A percentile compares a stretch with the other conserved stretches of the same genome.
These are phyloP conservation scores for Telmatochromis brachygnathus DNA, from an alignment of 2,113 vertebrate species.

Conservation along the genomic window DNA sequence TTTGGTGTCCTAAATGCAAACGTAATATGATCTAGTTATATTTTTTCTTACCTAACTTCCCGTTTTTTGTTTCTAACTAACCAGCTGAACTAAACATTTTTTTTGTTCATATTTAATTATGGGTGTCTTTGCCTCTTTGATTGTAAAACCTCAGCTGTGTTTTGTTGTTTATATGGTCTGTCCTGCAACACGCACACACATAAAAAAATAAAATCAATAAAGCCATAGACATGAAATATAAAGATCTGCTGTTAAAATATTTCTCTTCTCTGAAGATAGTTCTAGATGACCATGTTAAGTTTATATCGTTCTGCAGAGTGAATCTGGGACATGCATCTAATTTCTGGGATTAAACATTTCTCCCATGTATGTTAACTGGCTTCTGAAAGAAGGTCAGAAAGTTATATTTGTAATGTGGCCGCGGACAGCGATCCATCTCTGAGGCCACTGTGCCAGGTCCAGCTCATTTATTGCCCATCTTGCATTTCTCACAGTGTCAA, in stretches of 20 bases:
- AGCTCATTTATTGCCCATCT: conserved; percentile 55
- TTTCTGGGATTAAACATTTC: neutral
- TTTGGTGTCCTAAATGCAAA: neutral
- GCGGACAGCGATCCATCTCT: neutral
- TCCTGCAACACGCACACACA: neutral
- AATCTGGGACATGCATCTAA: neutral
- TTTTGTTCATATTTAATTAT: neutral
- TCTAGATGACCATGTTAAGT: neutral
- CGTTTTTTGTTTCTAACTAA: neutral
- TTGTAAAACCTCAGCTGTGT: neutral
- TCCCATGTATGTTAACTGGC: neutral
- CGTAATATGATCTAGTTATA: neutral
- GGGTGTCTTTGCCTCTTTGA: neutral
- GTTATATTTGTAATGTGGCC: neutral
- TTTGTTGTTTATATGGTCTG: neutral
- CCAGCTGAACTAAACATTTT: neutral
- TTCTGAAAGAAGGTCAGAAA: conserved; percentile 2
- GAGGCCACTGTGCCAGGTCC: conserved; percentile 19
- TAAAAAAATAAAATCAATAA: neutral
- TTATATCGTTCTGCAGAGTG: neutral
- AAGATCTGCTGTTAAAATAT: neutral
- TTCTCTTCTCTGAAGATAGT: neutral
- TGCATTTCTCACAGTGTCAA: conserved; percentile 49
- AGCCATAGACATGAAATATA: neutral
- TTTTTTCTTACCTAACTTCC: neutral